Evolutionary conservation across 2,888 invertebrate genomes (phyloP).

Genomic region (Uropetala carovei): DNA sequence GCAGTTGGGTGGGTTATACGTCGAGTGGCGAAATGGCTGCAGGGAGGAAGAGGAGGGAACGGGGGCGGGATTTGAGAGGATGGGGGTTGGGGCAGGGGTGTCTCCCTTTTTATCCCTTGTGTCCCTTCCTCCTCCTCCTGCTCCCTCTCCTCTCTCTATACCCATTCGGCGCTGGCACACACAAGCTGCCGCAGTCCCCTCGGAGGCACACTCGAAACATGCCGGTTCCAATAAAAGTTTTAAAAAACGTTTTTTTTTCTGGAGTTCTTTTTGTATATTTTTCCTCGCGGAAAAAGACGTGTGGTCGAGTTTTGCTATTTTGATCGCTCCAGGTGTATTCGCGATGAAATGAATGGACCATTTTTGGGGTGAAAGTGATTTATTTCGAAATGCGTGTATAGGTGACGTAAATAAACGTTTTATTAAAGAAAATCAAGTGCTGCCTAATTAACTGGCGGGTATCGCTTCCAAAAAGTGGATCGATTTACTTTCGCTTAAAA

Average conservation of each 20-base stretch:
- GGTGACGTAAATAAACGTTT: no score
- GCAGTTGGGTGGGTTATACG: conserved; percentile 26
- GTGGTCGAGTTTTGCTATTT: neutral
- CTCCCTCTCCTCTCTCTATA: neutral
- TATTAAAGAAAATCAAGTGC: no score
- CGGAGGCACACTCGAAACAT: neutral
- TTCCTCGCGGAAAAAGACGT: neutral
- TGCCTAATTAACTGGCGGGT: no score
- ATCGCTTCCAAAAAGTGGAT: no score
- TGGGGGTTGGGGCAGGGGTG: conserved; percentile 10
- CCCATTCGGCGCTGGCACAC: neutral
- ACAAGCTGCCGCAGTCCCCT: conserved; percentile 11
- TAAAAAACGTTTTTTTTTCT: neutral
- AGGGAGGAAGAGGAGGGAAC: neutral
- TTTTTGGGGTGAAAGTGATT: neutral
- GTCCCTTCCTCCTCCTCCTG: neutral
- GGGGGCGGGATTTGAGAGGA: conserved; percentile 9
- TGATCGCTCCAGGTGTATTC: neutral
- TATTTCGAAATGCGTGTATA: no score
- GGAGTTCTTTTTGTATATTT: neutral
- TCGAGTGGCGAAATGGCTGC: conserved; percentile 16
- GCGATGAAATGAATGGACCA: neutral
- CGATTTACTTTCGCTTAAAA: no score
- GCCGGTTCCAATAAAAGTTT: neutral
- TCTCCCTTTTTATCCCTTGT: conserved; percentile 21